Base-by-base conservation (phyloP, 2,888 invertebrate species). In the Tinea pellionella region DNA sequence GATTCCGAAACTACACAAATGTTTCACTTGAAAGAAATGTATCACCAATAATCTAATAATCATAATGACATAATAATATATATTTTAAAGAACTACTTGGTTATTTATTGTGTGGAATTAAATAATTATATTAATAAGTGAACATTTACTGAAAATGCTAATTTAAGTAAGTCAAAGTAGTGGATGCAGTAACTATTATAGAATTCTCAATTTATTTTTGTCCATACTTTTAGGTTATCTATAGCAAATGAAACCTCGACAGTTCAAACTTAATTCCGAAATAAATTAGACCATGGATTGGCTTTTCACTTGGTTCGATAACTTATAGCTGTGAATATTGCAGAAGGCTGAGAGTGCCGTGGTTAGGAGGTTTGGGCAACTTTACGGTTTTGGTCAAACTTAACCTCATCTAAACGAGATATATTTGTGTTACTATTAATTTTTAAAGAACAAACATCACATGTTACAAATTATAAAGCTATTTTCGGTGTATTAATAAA, bases 261-360 rank as follows among this genome's bases (percentile, higher is more conserved):
- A n/a, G 37, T 9, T n/a, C 37, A n/a, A n/a, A 37, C 9, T 47
- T 16, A 13, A 47, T 47, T 47, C 16, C 47, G 47, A 47, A 16
- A 47, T 16, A 47, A 47, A 47, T 47, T 47, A 16, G 47, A 47
- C 47, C 47, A 16, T 47, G 47, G 47, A 47, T 47, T 47, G 47
- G 47, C 47, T 47, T 47, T 15, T 47, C 47, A 47, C 47, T 47
- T 47, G 47, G 47, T 47, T 47, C 47, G 47, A 47, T 47, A 55
- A 67, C 67, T 69, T 71, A 70, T 68, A 65, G 66, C 62, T 61
- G 62, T 71, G 66, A 74, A 75, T 78, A 75, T 74, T 69, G 64
- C 68, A 69, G 65, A 63, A 65, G 61, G 55, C 64, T 67, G 61
- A 18, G 63, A 63, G 64, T 64, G 55, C 55, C 64, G 68, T 30